Conservation (phyloP, 2,113 vertebrate genomes). For the Elephas maximus region DNA sequence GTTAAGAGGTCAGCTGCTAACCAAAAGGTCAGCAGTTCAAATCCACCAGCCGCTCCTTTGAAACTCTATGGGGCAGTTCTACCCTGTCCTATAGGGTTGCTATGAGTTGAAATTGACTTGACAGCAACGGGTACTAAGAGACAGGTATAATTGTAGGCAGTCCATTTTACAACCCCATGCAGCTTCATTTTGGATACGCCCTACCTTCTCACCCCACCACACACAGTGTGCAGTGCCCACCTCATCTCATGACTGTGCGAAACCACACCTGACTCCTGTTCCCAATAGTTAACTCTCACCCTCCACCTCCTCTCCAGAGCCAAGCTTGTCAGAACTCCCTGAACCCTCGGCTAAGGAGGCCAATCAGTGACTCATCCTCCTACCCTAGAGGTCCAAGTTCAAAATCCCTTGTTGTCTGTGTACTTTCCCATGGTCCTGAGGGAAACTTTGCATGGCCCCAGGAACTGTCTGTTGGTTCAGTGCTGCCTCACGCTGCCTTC, state of each 20-base stretch:
- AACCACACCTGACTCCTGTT: background rate
- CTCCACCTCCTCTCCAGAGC: background rate
- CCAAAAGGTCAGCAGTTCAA: no score
- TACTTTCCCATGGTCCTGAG: background rate
- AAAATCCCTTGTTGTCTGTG: background rate
- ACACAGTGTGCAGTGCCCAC: background rate
- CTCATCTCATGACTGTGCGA: background rate
- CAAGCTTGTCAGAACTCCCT: background rate
- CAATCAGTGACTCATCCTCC: background rate
- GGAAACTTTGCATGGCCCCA: accelerated
- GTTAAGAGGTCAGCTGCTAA: no score
- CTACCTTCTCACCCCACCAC: background rate
- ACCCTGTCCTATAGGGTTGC: no score
- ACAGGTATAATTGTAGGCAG: background rate
- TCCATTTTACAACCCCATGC: background rate
- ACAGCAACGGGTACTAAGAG: background rate
- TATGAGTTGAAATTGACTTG: no score
- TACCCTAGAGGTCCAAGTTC: background rate
- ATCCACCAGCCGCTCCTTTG: no score
- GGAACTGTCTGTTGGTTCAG: no score
- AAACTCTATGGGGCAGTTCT: no score
- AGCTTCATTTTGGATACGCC: accelerated
- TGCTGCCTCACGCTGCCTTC: background rate
- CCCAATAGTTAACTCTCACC: background rate
- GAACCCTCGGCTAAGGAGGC: background rate